A percentile compares a stretch with the other conserved stretches of the same genome.
Conservation (phyloP, 2,113 vertebrate genomes). For the Sylvilagus bachmani region DNA sequence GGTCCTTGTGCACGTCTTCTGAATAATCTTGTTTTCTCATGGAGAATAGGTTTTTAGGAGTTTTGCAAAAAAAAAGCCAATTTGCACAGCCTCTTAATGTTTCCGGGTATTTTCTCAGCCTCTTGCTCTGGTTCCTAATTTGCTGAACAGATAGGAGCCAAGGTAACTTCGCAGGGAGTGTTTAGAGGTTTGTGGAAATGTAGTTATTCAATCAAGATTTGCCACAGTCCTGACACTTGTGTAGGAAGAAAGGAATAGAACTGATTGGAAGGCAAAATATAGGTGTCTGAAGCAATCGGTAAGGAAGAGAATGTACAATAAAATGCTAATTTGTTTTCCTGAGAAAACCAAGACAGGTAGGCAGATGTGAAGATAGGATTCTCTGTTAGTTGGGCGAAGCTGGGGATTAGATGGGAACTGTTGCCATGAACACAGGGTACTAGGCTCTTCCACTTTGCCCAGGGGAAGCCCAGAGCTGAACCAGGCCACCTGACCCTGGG, state of each 20-base stretch:
- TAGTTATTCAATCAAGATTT: conserved; percentile 9
- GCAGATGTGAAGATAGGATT: not conserved
- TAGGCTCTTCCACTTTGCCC: not conserved
- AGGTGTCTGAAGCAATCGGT: conserved; percentile 7
- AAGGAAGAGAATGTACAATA: not conserved
- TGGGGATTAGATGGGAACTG: not conserved
- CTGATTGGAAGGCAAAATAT: conserved; percentile 52
- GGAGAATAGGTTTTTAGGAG: not conserved
- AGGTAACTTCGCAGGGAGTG: not conserved
- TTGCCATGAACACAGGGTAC: not conserved
- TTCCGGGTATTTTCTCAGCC: not conserved
- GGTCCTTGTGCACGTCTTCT: not conserved
- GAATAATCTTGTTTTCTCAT: conserved; percentile 32
- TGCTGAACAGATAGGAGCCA: not conserved
- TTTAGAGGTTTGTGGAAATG: conserved; percentile 34
- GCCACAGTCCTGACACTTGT: not conserved
- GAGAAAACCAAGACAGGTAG: not conserved
- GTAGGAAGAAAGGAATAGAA: not conserved
- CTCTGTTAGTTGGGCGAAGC: not conserved
- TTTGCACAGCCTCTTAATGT: conserved; percentile 17
- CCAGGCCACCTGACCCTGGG: not conserved
- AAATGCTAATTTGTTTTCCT: conserved; percentile 33
- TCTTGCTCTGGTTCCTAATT: not conserved
- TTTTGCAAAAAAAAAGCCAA: not conserved
- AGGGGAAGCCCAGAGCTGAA: not conserved